Evolutionary conservation across 2,113 vertebrate species (phyloP).

Genomic region (Brachyhypopomus gauderio): DNA sequence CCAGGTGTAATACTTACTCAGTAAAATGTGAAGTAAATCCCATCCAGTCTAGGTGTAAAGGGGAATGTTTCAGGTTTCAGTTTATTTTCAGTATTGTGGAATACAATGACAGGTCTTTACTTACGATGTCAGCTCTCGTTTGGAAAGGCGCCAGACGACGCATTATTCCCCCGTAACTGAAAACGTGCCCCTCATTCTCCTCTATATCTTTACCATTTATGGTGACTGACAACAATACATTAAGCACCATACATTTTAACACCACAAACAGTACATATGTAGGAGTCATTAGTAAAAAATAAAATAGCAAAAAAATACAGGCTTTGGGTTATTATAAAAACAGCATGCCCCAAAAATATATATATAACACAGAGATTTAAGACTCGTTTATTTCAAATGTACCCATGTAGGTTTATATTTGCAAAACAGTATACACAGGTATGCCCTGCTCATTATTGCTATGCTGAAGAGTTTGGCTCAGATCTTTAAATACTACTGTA

Average conservation of each 20-base stretch:
- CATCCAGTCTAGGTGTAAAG: conserved; percentile 50
- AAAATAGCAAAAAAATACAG: conserved; percentile 70
- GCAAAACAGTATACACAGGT: conserved; percentile 53
- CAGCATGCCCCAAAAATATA: conserved; percentile 58
- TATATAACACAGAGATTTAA: conserved; percentile 37
- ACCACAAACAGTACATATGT: conserved; percentile 48
- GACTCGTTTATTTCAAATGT: conserved; percentile 59
- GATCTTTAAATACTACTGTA: conserved; percentile 44
- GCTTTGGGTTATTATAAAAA: conserved; percentile 61
- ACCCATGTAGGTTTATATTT: conserved; percentile 54
- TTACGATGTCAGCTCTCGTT: conserved; percentile 12
- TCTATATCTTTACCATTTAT: conserved; percentile 3
- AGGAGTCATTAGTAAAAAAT: conserved; percentile 49
- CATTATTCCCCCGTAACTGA: not conserved
- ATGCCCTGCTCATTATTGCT: conserved; percentile 45
- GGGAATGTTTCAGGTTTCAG: conserved; percentile 46
- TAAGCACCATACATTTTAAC: conserved; percentile 13
- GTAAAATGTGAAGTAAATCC: too few relatives aligned
- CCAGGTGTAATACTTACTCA: too few relatives aligned
- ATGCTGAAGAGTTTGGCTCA: conserved; percentile 48
- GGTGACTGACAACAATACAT: not conserved
- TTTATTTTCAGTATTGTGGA: conserved; percentile 72
- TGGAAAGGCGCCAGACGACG: not conserved
- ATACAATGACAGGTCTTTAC: conserved; percentile 64
- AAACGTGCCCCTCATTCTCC: not conserved